Conservation (phyloP, 1,140 invertebrate species). For the Chymomyza costata region DNA sequence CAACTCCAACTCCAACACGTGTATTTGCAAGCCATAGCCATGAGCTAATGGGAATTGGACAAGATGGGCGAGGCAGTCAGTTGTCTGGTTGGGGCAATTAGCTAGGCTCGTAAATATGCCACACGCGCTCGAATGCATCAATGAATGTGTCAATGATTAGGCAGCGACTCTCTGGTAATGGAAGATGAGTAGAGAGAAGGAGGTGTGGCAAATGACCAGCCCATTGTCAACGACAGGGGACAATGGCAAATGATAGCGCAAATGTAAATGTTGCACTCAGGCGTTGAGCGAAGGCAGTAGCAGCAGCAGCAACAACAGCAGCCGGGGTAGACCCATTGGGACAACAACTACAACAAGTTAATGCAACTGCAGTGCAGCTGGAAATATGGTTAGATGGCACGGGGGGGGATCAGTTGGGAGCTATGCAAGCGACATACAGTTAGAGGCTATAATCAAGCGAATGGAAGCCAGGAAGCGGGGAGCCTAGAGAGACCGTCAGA, state of each 20-base stretch:
- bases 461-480: slow-evolving; percentile 28
- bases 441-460: slow-evolving; percentile 57
- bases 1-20: neutral
- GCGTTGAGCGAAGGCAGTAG: neutral
- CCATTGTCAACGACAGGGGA: slow-evolving; percentile 6
- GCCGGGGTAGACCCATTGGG: slow-evolving; percentile 3
- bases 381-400: too few relatives aligned
- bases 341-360: slow-evolving; percentile 41
- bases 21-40: neutral
- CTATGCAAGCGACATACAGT: slow-evolving; percentile 2
- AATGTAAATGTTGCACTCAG: slow-evolving; percentile 59
- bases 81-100: slow-evolving; percentile 33
- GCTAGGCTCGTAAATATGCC: slow-evolving; percentile 54
- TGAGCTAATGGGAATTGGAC: too few relatives aligned
- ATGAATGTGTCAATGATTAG: slow-evolving; percentile 71
- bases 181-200: neutral
- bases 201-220: neutral
- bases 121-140: slow-evolving; percentile 50
- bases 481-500: too few relatives aligned
- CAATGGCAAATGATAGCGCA: slow-evolving; percentile 47
- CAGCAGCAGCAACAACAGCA: slow-evolving; percentile 2
- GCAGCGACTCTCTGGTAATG: neutral
- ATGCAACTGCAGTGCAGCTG: slow-evolving; percentile 50
- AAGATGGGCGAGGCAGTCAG: neutral
- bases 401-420: neutral